Evolutionary conservation across 2,888 invertebrate species (phyloP), one percentile per base, ranked within the genome.

Genomic region (Leptogaster cylindrica): DNA sequence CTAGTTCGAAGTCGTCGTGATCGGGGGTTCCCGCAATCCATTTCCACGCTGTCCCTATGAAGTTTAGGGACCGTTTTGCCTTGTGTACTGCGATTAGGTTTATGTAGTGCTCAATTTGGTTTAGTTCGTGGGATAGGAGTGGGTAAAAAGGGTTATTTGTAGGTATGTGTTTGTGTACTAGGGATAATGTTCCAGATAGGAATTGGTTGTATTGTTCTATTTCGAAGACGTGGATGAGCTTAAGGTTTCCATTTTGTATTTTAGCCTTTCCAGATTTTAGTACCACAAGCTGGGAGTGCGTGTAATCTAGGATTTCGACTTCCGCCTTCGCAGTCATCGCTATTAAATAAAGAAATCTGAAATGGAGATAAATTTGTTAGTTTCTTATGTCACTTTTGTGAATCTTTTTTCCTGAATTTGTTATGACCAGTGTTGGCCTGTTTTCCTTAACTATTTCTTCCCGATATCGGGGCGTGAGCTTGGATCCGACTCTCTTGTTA

Each of bases 1-100:
- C 36, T 6, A 36, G 12, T 5, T 36, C 36, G 36, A 44, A 44
- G 16, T 44, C 44, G 3, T 12, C 44, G 18, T 18, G 44, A 18
- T 44, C 14, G 44, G 16, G 51, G 18, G 10, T 65, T 6, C 65
- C 65, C 14, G 65, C 51, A 8, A 65, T 33, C 51, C 36, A 65
- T 51, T 65, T 65, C 65, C 65, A 65, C 6, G 51, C 39, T 2
- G 65, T 33, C 16, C 65, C 65, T n/a, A 65, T 36, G 25, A 65
- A 65, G 25, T 65, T 36, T 36, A 65, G 23, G 7, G 50, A 51
- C n/a, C 31, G 25, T 65, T 65, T 51, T 14, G 10, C 39, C 3
- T 36, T 33, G 2, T 23, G 20, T 18, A 50, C 39, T 52, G 31
- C 20, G 14, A 65, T 52, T 12, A 48, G 31, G 6, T 46, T 39